These are phyloP conservation scores for Hemicentrotus pulcherrimus DNA, from an alignment of 35 echinoderm and acorn worm species.

Conservation along the genomic window DNA sequence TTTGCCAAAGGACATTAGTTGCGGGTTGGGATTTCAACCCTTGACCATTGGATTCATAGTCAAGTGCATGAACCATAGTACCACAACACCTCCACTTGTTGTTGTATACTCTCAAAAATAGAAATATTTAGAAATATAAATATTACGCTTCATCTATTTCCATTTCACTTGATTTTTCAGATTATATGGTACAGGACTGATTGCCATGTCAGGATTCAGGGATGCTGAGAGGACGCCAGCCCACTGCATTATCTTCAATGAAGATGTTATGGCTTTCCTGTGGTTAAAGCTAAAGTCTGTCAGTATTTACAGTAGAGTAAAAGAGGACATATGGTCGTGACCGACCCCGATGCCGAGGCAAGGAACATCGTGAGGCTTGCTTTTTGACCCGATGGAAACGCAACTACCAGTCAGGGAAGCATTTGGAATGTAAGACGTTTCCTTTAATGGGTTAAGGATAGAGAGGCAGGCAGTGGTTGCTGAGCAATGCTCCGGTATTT, in stretches of 20 bases:
- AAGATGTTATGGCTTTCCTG: constrained; percentile 82
- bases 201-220: constrained; percentile 90
- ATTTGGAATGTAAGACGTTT: too few species aligned
- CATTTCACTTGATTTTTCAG: constrained; percentile 58
- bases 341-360: background rate
- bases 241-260: constrained; percentile 92
- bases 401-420: background rate
- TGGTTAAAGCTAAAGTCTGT: constrained; percentile 88
- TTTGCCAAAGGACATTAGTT: too few species aligned
- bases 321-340: constrained; percentile 53
- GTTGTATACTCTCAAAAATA: too few species aligned
- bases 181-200: constrained; percentile 86
- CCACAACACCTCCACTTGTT: too few species aligned
- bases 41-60: too few species aligned
- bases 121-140: too few species aligned
- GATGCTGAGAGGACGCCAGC: constrained; percentile 79
- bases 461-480: too few species aligned
- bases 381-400: background rate
- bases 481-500: too few species aligned
- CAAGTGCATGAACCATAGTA: too few species aligned
- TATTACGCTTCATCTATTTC: background rate
- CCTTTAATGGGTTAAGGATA: too few species aligned
- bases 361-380: background rate
- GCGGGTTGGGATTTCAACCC: too few species aligned
- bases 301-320: constrained; percentile 77